These are phyloP conservation scores for Druceiella hillmani DNA, from an alignment of 2,888 invertebrate genomes.

Conservation along the genomic window DNA sequence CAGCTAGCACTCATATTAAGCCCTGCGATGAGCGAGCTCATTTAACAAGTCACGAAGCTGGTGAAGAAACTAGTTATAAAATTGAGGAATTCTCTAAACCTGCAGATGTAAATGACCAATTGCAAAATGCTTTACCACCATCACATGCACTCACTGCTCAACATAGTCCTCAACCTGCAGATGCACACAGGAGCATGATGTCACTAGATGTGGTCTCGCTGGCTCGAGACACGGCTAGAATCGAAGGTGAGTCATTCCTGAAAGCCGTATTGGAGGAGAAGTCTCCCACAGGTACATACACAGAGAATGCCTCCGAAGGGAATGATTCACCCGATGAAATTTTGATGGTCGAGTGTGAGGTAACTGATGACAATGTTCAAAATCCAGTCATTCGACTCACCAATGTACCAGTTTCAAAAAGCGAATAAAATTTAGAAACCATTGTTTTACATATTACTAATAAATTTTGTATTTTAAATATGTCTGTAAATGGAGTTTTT, in stretches of 20 bases:
- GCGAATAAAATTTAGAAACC: no score
- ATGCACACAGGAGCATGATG: slow-evolving; percentile 49
- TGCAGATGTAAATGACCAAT: no score
- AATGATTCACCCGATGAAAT: slow-evolving; percentile 47
- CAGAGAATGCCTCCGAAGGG: slow-evolving; percentile 45
- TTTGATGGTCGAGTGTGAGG: slow-evolving; percentile 46
- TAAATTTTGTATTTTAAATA: no score
- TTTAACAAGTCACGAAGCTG: slow-evolving; percentile 37
- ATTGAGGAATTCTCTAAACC: no score
- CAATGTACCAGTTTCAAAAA: no score
- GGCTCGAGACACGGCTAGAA: slow-evolving; percentile 37
- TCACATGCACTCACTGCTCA: no score
- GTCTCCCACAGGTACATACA: slow-evolving; percentile 44
- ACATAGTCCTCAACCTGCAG: slow-evolving; percentile 32
- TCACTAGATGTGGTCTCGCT: slow-evolving; percentile 42
- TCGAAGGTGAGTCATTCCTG: slow-evolving; percentile 43
- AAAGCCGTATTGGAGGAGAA: slow-evolving; percentile 49
- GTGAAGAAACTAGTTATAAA: slow-evolving; percentile 35
- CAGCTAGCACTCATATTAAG: slow-evolving; percentile 34
- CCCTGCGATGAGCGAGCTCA: slow-evolving; percentile 42
- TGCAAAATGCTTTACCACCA: no score
- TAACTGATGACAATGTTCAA: slow-evolving; percentile 40
- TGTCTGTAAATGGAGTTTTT: no score
- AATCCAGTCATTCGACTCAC: slow-evolving; percentile 49
- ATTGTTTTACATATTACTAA: no score